Base-by-base conservation (phyloP, 2,113 vertebrate genomes). In the Chascanopsetta lugubris region DNA sequence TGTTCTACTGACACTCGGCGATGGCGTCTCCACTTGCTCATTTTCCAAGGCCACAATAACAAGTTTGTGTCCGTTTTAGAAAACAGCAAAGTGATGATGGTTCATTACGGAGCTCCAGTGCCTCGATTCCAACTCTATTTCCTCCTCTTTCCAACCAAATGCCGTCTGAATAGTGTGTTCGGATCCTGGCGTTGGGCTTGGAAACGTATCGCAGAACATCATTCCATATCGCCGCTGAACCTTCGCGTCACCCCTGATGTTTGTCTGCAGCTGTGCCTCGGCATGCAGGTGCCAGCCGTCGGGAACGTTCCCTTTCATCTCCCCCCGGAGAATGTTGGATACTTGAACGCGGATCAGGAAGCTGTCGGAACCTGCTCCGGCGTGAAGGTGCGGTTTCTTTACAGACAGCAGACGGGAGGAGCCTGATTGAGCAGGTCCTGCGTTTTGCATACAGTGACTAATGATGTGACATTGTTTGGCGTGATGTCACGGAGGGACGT, bases 371-470 rank as follows among this genome's bases (percentile, higher is more conserved):
- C 79, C 61, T 88, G 85, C 84, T 69, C 49, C 53, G 4, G 18
- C 64, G 24, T 48, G 57, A 76, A 88, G 88, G 90, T 80, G 84
- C 82, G 86, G 82, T 59, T 67, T 73, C 50, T 70, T 38, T 36
- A 40, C 69, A 65, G 47, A 61, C 25, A 21, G 62, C 48, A 22
- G 13, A 17, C n/a, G 62, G 85, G 85, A 20, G 63, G 83, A 60
- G 85, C 80, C 62, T 69, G 2, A 29, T 34, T 34, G 48, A 26
- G 18, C 34, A 1, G 30, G 55, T 55, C 40, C 29, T 26, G 26
- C 40, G 13, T 61, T 91, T 81, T 89, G 86, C 84, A 79, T 88
- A 66, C 27, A 2, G 72, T 87, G 85, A 88, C 80, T 89, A 67
- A 83, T 81, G 60, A 50, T 69, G 34, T 15, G 34, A 66, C 72